phyloP scores from a whole-genome alignment of 2,797 vertebrate genomes.

The Spinus olivaceus region DNA sequence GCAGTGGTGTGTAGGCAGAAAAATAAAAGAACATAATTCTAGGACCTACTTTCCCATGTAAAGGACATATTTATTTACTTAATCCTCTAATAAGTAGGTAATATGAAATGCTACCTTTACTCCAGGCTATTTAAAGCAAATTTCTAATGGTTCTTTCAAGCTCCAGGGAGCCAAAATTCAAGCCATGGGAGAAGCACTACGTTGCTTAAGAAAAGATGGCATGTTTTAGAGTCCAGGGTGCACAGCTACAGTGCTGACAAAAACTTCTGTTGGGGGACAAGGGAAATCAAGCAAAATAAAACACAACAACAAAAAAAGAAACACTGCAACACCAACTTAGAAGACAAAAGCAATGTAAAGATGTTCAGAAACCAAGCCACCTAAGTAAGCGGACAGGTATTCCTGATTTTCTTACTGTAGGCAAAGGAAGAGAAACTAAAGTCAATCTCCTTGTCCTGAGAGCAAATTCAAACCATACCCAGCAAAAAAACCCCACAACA shows the following conservation, averaged over 20 bases:
- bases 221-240: not conserved
- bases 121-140: conserved; percentile 2
- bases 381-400: not conserved
- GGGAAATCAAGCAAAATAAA: not conserved
- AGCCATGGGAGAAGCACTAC: not conserved
- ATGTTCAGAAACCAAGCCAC: not conserved
- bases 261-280: not conserved
- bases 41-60: not conserved
- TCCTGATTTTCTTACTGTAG: not conserved
- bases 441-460: not conserved
- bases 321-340: not conserved
- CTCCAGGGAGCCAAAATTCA: conserved; percentile 12
- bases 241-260: not conserved
- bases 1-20: not conserved
- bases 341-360: not conserved
- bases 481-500: not conserved
- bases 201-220: not conserved
- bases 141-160: conserved; percentile 6
- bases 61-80: conserved; percentile 10
- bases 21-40: not conserved
- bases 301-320: not conserved
- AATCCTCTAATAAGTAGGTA: conserved; percentile 30
- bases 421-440: not conserved
- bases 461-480: not conserved
- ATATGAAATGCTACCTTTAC: not conserved